Evolutionary conservation across 2,888 invertebrate species (phyloP), one percentile per base, ranked within the genome.

Genomic region (Acronicta alni): DNA sequence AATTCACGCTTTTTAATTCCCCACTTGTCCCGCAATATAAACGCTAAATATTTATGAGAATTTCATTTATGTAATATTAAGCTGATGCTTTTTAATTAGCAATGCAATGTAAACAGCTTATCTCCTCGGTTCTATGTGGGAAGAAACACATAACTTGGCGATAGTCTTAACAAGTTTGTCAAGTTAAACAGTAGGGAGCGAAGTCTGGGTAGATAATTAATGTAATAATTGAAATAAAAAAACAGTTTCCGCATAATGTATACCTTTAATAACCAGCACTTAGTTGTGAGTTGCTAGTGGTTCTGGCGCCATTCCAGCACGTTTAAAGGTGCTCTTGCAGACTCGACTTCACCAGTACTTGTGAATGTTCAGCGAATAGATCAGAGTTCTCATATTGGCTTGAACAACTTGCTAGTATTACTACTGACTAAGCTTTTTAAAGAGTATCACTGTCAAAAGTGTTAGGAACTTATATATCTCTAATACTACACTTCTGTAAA

Each of bases 251-350:
- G 18, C 38, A 43, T 61, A 47, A 67, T 53, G 61, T 61, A 18
- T 48, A 62, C n/a, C 38, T 61, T 68, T 52, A 61, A 45, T 68
- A 62, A 48, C 39, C 44, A 37, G 17, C 54, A 38, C 43, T 47
- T 62, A 62, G 35, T 39, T 38, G n/a, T 47, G 26, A 57, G 39
- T 65, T 70, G 26, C 39, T 39, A 26, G 17, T 38, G 32, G 51
- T 72, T 54, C 41, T 67, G 62, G 54, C 57, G 20, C 47, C 30
- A 39, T 56, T 70, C 61, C 71, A 52, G 54, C 35, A 26, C 53
- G 16, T 57, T 62, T 67, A 64, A 81, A 77, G 77, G 77, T 80
- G 45, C 48, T 17, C 63, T 55, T 42, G 35, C 45, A 14, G 45
- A 46, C 48, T 62, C 14, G 14, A 44, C 51, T 51, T 45, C 15